Evolutionary conservation across 2,888 invertebrate genomes (phyloP).

Genomic region (Lycia hirtaria): DNA sequence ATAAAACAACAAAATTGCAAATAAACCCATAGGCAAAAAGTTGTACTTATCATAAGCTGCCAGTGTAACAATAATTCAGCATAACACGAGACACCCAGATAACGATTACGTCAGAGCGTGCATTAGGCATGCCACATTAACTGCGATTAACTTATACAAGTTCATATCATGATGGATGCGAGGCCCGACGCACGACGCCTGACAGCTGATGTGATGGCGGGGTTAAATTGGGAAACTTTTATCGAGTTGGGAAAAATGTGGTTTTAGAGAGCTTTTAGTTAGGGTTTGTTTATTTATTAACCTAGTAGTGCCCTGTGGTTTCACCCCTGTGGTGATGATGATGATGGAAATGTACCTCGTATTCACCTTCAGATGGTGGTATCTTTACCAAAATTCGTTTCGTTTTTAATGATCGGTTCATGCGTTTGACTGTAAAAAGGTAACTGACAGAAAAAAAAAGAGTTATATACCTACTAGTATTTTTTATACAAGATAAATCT

Average conservation of each 20-base stretch:
- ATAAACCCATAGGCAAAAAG: not conserved
- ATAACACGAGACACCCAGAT: constrained; percentile 12
- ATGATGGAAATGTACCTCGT: too few species aligned
- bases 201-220: constrained; percentile 12
- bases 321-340: too few species aligned
- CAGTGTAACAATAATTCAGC: not conserved
- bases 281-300: not conserved
- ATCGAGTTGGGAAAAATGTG: constrained; percentile 2
- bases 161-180: constrained; percentile 41
- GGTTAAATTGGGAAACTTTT: constrained; percentile 18
- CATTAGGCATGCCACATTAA: constrained; percentile 62
- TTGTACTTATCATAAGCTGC: not conserved
- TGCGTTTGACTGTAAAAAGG: too few species aligned
- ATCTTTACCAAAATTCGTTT: too few species aligned
- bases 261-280: not conserved
- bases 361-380: too few species aligned
- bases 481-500: too few species aligned
- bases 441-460: too few species aligned
- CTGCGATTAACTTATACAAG: constrained; percentile 48
- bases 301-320: too few species aligned
- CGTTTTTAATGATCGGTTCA: too few species aligned
- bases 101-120: constrained; percentile 28
- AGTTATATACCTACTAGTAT: too few species aligned
- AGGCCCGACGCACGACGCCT: not conserved
- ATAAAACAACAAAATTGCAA: not conserved